These are phyloP conservation scores for Trochalopteron elliotii DNA, from an alignment of 2,113 vertebrate species.

Conservation along the genomic window DNA sequence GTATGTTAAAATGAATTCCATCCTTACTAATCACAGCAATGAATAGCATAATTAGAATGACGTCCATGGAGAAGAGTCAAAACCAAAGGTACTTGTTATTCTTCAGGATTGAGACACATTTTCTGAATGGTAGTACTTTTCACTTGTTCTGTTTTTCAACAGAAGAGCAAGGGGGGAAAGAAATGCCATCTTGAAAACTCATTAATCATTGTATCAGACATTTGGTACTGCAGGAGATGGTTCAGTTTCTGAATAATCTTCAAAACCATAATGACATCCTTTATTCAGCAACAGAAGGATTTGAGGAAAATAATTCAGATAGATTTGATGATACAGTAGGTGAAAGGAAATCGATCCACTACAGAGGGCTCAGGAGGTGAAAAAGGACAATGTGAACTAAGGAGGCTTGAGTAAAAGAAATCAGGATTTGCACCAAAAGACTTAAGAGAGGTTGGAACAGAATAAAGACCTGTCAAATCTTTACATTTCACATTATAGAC, in stretches of 20 bases:
- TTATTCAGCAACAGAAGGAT: background rate
- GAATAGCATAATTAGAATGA: background rate
- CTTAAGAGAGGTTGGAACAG: background rate
- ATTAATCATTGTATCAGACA: background rate
- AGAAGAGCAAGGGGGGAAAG: background rate
- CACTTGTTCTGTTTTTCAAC: background rate
- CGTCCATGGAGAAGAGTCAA: background rate
- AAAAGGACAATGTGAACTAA: background rate
- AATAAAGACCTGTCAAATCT: slow-evolving; percentile 2
- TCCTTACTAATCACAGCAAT: background rate
- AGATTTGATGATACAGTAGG: background rate
- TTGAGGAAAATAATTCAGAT: background rate
- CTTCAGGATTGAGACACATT: background rate
- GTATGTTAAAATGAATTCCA: background rate
- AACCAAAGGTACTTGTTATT: background rate
- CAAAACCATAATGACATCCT: background rate
- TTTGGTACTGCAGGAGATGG: background rate
- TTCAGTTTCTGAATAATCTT: slow-evolving; percentile 5
- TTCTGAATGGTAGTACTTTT: background rate
- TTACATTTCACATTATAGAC: background rate
- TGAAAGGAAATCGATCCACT: background rate
- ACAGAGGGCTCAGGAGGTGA: background rate
- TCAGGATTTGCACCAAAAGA: background rate
- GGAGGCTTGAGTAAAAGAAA: background rate
- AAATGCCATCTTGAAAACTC: background rate